Percentiles rank a stretch among this genome's conserved stretches.
phyloP scores from a whole-genome alignment of 2,888 invertebrate species.

The Anorthoa munda region DNA sequence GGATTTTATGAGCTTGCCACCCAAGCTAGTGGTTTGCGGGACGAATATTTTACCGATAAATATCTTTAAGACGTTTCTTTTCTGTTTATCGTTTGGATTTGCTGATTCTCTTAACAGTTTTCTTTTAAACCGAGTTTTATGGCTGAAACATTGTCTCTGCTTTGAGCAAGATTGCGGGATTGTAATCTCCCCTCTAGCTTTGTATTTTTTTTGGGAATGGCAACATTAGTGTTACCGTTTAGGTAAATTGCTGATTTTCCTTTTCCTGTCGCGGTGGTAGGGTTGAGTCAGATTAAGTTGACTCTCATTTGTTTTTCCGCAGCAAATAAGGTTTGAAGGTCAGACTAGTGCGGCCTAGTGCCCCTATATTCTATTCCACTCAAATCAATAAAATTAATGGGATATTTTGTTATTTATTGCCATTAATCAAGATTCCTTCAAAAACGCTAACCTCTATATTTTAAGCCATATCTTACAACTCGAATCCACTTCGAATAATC shows the following conservation, averaged over 20 bases:
- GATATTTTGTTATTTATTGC: too few relatives aligned
- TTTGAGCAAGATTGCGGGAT: slow-evolving; percentile 64
- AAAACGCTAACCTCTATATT: too few relatives aligned
- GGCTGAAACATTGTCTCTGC: slow-evolving; percentile 63
- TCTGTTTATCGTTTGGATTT: slow-evolving; percentile 87
- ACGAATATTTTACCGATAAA: slow-evolving; percentile 88
- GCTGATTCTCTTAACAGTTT: slow-evolving; percentile 87
- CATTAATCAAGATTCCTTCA: too few relatives aligned
- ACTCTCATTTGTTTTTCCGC: too few relatives aligned
- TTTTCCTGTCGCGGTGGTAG: slow-evolving; percentile 8
- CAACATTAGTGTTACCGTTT: slow-evolving; percentile 62
- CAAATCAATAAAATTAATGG: too few relatives aligned
- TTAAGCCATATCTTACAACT: too few relatives aligned
- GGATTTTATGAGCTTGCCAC: slow-evolving; percentile 81
- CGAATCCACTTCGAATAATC: too few relatives aligned
- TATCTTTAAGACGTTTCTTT: slow-evolving; percentile 86
- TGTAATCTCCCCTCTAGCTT: slow-evolving; percentile 43
- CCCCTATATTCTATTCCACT: too few relatives aligned
- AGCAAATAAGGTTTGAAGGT: too few relatives aligned
- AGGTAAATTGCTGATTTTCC: slow-evolving; percentile 56
- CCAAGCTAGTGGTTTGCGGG: slow-evolving; percentile 76
- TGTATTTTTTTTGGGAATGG: slow-evolving; percentile 45
- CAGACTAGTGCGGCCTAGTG: too few relatives aligned
- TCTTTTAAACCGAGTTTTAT: slow-evolving; percentile 83
- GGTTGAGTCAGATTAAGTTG: not conserved